Conservation (phyloP, 64 coral and sea anemone species). For the Montipora cactus region DNA sequence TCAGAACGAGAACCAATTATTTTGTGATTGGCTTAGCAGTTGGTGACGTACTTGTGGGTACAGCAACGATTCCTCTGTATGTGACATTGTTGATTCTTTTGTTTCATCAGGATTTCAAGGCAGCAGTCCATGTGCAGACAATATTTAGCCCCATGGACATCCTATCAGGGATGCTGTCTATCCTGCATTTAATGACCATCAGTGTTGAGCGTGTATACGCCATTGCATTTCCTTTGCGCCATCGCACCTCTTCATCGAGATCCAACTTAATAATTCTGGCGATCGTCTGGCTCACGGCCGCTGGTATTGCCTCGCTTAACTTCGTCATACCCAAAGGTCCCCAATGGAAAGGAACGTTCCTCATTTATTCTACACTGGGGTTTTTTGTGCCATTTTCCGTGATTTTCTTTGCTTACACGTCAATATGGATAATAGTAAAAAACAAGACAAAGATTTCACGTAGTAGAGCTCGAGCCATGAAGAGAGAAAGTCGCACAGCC, state of each 20-base stretch:
- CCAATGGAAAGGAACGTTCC: slow-evolving; percentile 85
- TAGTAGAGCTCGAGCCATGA: slow-evolving; percentile 79
- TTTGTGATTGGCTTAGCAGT: slow-evolving; percentile 86
- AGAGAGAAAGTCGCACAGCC: slow-evolving; percentile 79
- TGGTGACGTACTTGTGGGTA: slow-evolving; percentile 78
- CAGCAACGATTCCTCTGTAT: slow-evolving; percentile 78
- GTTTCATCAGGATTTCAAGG: slow-evolving; percentile 48
- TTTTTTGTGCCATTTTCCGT: slow-evolving; percentile 87
- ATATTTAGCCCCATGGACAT: slow-evolving; percentile 89
- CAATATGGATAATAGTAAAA: slow-evolving; percentile 79
- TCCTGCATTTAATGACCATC: slow-evolving; percentile 88
- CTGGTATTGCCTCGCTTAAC: slow-evolving; percentile 59
- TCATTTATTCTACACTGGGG: slow-evolving; percentile 80
- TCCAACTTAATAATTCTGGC: slow-evolving; percentile 61
- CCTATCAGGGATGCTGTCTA: slow-evolving; percentile 90
- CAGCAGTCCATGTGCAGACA: slow-evolving; percentile 24
- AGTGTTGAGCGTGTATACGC: slow-evolving; percentile 86
- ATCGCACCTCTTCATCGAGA: slow-evolving; percentile 59
- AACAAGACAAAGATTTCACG: slow-evolving; percentile 57
- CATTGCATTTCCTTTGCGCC: slow-evolving; percentile 84
- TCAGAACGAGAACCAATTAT: slow-evolving; percentile 87
- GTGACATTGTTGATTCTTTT: slow-evolving; percentile 58
- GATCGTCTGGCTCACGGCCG: slow-evolving; percentile 61
- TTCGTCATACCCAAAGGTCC: slow-evolving; percentile 84
- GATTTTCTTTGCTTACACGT: slow-evolving; percentile 77